A percentile compares a stretch with the other conserved stretches of the same genome.
Conservation (phyloP, 2,888 invertebrate species). For the Ophion ellenae region DNA sequence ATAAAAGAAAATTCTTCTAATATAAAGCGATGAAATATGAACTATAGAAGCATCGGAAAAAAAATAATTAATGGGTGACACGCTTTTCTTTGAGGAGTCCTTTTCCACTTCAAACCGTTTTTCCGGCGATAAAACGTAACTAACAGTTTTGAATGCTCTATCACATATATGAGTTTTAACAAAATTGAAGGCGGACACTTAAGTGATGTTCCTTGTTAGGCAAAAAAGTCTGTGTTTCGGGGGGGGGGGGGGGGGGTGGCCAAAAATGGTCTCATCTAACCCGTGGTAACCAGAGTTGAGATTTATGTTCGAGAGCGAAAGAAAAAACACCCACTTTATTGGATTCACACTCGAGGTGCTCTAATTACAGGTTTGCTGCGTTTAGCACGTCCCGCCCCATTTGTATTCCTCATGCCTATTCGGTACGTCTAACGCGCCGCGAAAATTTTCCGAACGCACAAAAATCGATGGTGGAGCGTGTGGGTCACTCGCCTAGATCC, state of each 20-base stretch:
- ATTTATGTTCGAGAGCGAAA: conserved; percentile 62
- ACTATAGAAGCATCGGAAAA: no score
- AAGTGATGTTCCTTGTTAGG: no score
- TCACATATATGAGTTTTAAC: no score
- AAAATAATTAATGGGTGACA: no score
- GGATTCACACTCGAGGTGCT: conserved; percentile 81
- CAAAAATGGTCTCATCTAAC: not conserved
- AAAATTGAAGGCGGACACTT: no score
- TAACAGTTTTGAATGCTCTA: no score
- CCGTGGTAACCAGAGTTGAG: conserved; percentile 53
- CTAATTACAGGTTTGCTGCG: conserved; percentile 78
- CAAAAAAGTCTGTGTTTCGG: no score
- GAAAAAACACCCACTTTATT: conserved; percentile 70
- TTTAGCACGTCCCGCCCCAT: conserved; percentile 47
- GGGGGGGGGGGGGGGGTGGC: not conserved
- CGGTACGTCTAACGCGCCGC: conserved; percentile 59
- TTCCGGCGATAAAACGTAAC: no score
- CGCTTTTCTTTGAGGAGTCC: no score
- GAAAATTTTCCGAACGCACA: conserved; percentile 58
- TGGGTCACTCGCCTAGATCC: conserved; percentile 56
- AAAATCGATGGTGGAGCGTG: conserved; percentile 26
- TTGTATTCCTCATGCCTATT: not conserved
- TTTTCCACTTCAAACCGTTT: no score
- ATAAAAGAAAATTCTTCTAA: no score
- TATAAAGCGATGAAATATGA: no score